A percentile compares a stretch with the other conserved stretches of the same genome.
Conservation (phyloP, 1,140 invertebrate genomes). For the Adoxophyes honmai region DNA sequence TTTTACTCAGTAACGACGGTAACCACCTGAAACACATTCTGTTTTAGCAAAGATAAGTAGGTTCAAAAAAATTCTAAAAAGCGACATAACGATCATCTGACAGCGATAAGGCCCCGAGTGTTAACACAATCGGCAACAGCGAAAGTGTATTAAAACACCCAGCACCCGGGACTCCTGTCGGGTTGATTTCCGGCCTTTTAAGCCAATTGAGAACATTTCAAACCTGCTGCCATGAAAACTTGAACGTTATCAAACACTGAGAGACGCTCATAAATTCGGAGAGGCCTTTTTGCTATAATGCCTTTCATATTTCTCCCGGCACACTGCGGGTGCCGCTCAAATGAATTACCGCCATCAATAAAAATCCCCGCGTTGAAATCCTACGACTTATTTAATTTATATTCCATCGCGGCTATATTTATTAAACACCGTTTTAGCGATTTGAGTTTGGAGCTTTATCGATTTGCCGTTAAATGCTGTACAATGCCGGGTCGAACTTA, state of each 20-base stretch:
- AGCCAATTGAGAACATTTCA: constrained; percentile 48
- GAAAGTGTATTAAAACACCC: constrained; percentile 23
- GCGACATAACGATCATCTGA: background rate
- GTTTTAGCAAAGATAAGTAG: no score
- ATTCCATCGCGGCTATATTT: constrained; percentile 59
- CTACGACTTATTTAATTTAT: constrained; percentile 70
- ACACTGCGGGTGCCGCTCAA: constrained; percentile 66
- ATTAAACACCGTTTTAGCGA: constrained; percentile 46
- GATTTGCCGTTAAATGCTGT: constrained; percentile 19
- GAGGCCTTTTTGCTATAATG: constrained; percentile 70
- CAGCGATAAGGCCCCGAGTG: background rate
- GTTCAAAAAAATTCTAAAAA: no score
- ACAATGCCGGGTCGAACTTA: no score
- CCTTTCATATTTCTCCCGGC: constrained; percentile 71
- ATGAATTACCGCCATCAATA: constrained; percentile 71
- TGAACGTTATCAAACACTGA: constrained; percentile 60
- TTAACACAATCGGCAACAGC: constrained; percentile 1
- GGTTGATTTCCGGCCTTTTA: constrained; percentile 53
- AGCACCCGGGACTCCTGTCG: constrained; percentile 19
- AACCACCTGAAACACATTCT: no score
- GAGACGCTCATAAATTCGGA: constrained; percentile 67
- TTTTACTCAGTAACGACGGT: no score
- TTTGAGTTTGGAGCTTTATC: constrained; percentile 27
- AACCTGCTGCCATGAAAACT: constrained; percentile 52
- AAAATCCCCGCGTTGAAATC: constrained; percentile 63